Percentiles rank a stretch among this genome's conserved stretches.
Conservation (phyloP, 2,888 invertebrate genomes). For the Eupithecia insigniata region DNA sequence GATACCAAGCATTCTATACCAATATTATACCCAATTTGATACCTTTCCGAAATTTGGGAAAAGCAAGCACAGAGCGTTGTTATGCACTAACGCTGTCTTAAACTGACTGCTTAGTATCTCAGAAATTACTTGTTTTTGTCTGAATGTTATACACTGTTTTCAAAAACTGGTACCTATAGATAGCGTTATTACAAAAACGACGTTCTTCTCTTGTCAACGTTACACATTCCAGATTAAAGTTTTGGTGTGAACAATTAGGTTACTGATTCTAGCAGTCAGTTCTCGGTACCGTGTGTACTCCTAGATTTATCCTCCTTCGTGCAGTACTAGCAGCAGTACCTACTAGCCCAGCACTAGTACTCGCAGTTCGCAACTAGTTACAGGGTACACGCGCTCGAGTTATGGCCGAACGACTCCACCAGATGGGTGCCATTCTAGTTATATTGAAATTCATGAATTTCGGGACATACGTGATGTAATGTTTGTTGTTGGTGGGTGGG, state of each 20-base stretch:
- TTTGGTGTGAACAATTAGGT: not conserved
- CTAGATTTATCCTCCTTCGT: not conserved
- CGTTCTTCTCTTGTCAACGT: not conserved
- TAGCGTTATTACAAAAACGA: not conserved
- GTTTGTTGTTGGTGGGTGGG: not conserved
- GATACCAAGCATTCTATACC: not conserved
- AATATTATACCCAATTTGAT: too few species aligned
- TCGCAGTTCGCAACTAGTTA: constrained; percentile 1
- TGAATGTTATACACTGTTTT: too few species aligned
- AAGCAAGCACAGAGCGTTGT: too few species aligned
- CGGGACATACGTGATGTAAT: not conserved
- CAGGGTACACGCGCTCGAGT: not conserved
- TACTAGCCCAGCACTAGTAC: not conserved
- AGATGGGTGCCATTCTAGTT: not conserved
- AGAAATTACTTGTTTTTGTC: too few species aligned
- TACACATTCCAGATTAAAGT: not conserved
- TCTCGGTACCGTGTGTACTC: not conserved
- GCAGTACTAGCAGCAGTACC: not conserved
- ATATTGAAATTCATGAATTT: constrained; percentile 1
- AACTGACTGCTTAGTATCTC: not conserved
- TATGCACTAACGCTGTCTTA: not conserved
- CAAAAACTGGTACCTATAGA: too few species aligned
- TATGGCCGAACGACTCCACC: not conserved
- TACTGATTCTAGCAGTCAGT: not conserved
- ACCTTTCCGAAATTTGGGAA: not conserved